These are phyloP conservation scores for Gari tellinella DNA, from an alignment of 2,888 invertebrate species.

Conservation along the genomic window DNA sequence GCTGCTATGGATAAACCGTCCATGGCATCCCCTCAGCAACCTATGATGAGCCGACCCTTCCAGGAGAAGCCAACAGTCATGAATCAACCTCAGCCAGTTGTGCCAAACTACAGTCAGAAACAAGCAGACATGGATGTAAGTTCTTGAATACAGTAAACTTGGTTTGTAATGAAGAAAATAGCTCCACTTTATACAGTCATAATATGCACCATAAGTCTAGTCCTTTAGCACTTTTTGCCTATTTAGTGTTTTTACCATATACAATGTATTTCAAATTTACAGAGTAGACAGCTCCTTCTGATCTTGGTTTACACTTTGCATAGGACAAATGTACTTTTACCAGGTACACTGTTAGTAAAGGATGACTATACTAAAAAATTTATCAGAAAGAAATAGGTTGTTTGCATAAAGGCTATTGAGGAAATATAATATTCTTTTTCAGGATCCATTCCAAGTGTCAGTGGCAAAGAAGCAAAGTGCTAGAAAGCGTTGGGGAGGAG, in stretches of 20 bases:
- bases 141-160: not conserved
- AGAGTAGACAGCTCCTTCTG: too few species aligned
- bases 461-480: constrained; percentile 78
- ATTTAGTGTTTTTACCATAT: too few species aligned
- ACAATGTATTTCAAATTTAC: too few species aligned
- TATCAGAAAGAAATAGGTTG: too few species aligned
- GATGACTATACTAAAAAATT: too few species aligned
- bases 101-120: constrained; percentile 58
- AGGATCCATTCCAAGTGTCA: constrained; percentile 65
- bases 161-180: not conserved
- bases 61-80: constrained; percentile 53
- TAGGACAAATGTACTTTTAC: too few species aligned
- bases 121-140: constrained; percentile 48
- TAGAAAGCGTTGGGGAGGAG: constrained; percentile 80
- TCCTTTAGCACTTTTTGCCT: too few species aligned
- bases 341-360: too few species aligned
- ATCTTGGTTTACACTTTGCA: too few species aligned
- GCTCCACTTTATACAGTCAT: too few species aligned
- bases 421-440: constrained; percentile 1
- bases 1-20: constrained; percentile 19
- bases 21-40: constrained; percentile 37
- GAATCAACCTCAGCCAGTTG: constrained; percentile 54
- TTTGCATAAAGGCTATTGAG: too few species aligned
- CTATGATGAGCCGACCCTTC: constrained; percentile 31
- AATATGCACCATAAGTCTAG: too few species aligned